phyloP scores from a whole-genome alignment of 2,797 vertebrate species.

The Remorina albescens region DNA sequence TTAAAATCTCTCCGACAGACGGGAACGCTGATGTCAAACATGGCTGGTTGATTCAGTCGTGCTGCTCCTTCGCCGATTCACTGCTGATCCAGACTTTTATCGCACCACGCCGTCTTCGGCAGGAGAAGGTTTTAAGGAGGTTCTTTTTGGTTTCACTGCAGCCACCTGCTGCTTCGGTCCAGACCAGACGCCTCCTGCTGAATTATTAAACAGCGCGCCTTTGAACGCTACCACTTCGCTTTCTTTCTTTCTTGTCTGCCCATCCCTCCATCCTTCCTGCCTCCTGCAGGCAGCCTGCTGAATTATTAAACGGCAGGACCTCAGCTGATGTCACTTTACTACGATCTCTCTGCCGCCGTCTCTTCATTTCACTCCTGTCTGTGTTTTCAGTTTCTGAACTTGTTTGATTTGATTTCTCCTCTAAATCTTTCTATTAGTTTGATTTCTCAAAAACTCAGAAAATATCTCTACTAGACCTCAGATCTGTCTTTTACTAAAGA shows the following conservation, averaged over 20 bases:
- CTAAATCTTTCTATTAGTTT: too few species aligned
- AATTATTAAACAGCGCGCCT: slow-evolving; percentile 60
- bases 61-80: background rate
- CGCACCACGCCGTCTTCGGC: slow-evolving; percentile 14
- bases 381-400: background rate
- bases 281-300: slow-evolving; percentile 19
- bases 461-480: too few species aligned
- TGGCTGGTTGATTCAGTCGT: background rate
- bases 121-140: slow-evolving; percentile 20
- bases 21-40: background rate
- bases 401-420: background rate
- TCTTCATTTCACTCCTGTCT: background rate
- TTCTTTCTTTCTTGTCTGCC: background rate
- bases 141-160: slow-evolving; percentile 45
- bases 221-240: slow-evolving; percentile 49
- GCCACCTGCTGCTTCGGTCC: slow-evolving; percentile 64
- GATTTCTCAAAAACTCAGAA: background rate
- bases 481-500: background rate
- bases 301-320: slow-evolving; percentile 47
- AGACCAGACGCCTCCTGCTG: slow-evolving; percentile 50
- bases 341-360: background rate
- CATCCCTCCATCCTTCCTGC: slow-evolving; percentile 25
- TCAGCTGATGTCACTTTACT: slow-evolving; percentile 44
- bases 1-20: background rate
- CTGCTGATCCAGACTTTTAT: slow-evolving; percentile 16